Conservation (phyloP, 23 tunicate genomes). For the Halocynthia aurantium region DNA sequence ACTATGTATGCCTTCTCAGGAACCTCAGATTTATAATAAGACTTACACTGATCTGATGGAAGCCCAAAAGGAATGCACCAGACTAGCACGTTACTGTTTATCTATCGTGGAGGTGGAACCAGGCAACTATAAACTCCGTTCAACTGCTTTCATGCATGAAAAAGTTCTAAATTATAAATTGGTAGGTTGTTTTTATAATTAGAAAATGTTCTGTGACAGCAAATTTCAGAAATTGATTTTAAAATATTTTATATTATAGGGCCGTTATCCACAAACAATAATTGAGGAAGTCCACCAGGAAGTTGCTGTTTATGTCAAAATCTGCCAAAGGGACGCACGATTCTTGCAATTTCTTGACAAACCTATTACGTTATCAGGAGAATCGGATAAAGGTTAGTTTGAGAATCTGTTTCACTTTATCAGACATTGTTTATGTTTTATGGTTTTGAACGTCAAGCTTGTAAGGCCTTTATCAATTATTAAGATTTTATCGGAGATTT, state of each 20-base stretch:
- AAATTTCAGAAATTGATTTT: no score
- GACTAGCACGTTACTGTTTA: neutral
- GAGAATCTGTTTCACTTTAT: no score
- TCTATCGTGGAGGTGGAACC: conserved; percentile 1
- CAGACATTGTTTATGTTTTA: no score
- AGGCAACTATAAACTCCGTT: neutral
- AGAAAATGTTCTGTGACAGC: no score
- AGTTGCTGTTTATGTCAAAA: conserved; percentile 7
- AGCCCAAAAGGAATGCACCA: conserved; percentile 8
- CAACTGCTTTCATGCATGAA: conserved; percentile 19
- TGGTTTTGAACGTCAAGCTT: no score
- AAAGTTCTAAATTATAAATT: neutral
- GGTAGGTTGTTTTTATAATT: no score
- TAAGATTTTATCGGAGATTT: no score
- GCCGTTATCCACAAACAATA: neutral
- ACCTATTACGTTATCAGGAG: neutral
- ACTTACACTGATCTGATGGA: neutral
- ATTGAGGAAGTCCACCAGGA: neutral
- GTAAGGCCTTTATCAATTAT: no score
- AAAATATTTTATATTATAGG: neutral
- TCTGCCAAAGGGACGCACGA: neutral
- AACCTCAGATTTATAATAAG: neutral
- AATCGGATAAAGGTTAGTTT: neutral
- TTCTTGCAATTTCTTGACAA: neutral
- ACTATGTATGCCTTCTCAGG: no score